Conservation (phyloP, 2,797 vertebrate genomes). For the Adrianichthys oophorus region DNA sequence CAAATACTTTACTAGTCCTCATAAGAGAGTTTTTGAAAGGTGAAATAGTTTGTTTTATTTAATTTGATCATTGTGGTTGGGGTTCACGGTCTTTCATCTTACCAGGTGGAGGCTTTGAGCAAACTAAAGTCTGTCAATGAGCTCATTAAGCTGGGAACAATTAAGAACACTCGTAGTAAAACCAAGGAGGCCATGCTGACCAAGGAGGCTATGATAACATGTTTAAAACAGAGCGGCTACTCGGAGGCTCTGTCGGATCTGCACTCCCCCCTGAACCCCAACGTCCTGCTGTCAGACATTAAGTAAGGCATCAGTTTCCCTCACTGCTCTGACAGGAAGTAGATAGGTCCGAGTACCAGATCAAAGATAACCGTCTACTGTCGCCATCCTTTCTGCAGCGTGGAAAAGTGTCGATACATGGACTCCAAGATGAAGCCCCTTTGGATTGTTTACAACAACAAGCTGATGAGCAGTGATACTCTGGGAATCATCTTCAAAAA, state of each 20-base stretch:
- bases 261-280: slow-evolving; percentile 92
- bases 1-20: no score
- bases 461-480: slow-evolving; percentile 87
- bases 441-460: slow-evolving; percentile 98
- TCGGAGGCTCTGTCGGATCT: slow-evolving; percentile 91
- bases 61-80: no score
- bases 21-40: no score
- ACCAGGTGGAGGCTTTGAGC: slow-evolving; percentile 93
- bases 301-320: slow-evolving; percentile 79
- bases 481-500: slow-evolving; percentile 98
- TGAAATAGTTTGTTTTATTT: no score
- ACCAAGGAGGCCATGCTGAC: slow-evolving; percentile 90
- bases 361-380: not conserved
- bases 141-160: slow-evolving; percentile 91
- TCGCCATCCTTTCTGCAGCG: slow-evolving; percentile 65
- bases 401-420: slow-evolving; percentile 97
- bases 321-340: not conserved
- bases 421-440: slow-evolving; percentile 99
- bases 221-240: slow-evolving; percentile 92
- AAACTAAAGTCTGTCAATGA: slow-evolving; percentile 96
- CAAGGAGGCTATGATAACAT: slow-evolving; percentile 92
- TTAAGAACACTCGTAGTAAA: slow-evolving; percentile 91
- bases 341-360: not conserved
- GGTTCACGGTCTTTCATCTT: not conserved
- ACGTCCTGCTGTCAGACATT: slow-evolving; percentile 89